A percentile compares a stretch with the other conserved stretches of the same genome.
Conservation (phyloP, 1,140 invertebrate species). For the Dreissena polymorpha region DNA sequence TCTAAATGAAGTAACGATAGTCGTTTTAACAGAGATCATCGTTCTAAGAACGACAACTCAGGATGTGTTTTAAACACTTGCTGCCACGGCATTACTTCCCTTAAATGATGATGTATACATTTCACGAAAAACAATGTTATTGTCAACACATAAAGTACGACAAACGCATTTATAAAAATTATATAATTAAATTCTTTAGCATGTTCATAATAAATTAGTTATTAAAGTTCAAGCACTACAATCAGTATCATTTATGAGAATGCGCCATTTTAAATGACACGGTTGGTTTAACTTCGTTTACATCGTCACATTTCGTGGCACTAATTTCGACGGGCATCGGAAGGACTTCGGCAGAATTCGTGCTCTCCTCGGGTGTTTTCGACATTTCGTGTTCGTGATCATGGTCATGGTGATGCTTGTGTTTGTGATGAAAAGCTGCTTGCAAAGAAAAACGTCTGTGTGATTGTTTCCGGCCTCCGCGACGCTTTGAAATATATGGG, state of each 20-base stretch:
- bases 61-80: too few species aligned
- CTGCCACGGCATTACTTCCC: too few species aligned
- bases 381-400: constrained; percentile 78
- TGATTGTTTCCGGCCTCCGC: constrained; percentile 95
- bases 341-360: constrained; percentile 78
- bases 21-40: too few species aligned
- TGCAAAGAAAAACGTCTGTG: too few species aligned
- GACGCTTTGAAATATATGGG: constrained; percentile 95
- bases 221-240: neutral
- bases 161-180: too few species aligned
- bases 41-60: too few species aligned
- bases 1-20: too few species aligned
- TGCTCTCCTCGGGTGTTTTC: constrained; percentile 81
- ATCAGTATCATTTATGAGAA: constrained; percentile 40
- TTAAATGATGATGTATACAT: too few species aligned
- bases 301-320: constrained; percentile 59
- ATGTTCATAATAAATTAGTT: too few species aligned
- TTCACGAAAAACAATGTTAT: too few species aligned
- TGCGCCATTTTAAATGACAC: constrained; percentile 74
- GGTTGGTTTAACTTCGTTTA: constrained; percentile 52
- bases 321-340: constrained; percentile 70
- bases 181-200: too few species aligned
- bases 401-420: constrained; percentile 77
- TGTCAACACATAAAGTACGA: too few species aligned
- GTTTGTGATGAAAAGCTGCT: constrained; percentile 80